A percentile compares a stretch with the other conserved stretches of the same genome.
Evolutionary conservation across 2,797 vertebrate species (phyloP).

Genomic region (Chelon labrosus): DNA sequence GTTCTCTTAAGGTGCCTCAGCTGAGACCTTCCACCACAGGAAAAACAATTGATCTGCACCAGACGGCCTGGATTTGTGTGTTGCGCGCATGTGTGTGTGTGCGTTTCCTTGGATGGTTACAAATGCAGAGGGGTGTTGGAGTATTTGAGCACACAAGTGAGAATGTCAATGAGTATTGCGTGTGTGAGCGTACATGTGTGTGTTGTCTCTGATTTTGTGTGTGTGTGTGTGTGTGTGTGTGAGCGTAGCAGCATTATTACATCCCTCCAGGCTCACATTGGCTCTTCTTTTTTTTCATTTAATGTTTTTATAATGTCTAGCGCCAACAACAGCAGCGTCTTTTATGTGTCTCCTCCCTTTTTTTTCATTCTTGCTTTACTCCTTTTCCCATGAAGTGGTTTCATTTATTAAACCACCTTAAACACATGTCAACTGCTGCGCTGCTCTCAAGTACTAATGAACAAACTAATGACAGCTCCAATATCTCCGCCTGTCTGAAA

Average conservation of each 20-base stretch:
- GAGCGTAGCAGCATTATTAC: conserved; percentile 52
- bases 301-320: conserved; percentile 76
- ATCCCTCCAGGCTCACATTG: conserved; percentile 84
- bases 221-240: conserved; percentile 9
- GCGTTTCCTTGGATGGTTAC: conserved; percentile 44
- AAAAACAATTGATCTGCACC: conserved; percentile 88
- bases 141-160: conserved; percentile 55
- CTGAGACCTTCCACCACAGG: conserved; percentile 85
- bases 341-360: conserved; percentile 61
- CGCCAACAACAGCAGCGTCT: conserved; percentile 67
- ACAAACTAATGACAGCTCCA: conserved; percentile 79
- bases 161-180: conserved; percentile 58
- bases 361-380: conserved; percentile 37
- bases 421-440: conserved; percentile 55
- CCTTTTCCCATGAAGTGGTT: conserved; percentile 53
- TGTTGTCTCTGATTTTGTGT: background rate
- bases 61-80: conserved; percentile 61
- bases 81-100: conserved; percentile 12
- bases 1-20: conserved; percentile 87
- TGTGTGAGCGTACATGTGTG: conserved; percentile 25
- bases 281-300: conserved; percentile 71
- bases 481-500: conserved; percentile 67
- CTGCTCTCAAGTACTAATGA: conserved; percentile 72
- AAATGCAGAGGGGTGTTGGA: conserved; percentile 60
- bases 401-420: conserved; percentile 76